Conservation (phyloP, 2,797 vertebrate genomes). For the Cercopithecus neglectus region DNA sequence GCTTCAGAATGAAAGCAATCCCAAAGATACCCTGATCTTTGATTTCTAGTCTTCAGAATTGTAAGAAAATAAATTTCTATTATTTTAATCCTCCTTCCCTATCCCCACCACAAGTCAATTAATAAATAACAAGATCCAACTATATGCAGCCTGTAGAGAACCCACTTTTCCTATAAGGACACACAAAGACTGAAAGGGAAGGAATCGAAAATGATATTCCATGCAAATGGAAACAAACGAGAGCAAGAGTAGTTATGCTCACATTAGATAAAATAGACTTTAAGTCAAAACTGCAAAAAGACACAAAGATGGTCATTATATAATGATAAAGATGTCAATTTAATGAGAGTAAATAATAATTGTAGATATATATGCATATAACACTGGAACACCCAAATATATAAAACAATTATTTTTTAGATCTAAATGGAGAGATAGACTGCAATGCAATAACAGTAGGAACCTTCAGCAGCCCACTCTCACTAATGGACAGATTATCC, state of each 20-base stretch:
- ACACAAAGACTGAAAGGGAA: neutral
- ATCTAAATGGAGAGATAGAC: neutral
- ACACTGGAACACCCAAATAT: neutral
- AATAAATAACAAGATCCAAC: neutral
- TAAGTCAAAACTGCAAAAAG: neutral
- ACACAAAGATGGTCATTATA: neutral
- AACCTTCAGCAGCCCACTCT: neutral
- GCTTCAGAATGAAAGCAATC: neutral
- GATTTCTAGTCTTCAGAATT: neutral
- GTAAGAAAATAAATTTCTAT: neutral
- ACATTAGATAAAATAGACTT: neutral
- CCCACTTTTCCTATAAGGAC: neutral
- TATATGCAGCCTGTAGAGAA: neutral
- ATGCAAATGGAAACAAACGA: neutral
- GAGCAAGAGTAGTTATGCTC: neutral
- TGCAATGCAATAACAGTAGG: neutral
- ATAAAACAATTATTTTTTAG: neutral
- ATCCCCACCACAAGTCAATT: too few species aligned
- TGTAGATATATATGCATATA: neutral
- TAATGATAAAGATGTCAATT: neutral
- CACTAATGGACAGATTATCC: neutral
- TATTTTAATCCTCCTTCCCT: neutral
- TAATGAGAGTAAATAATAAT: neutral
- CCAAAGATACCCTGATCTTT: neutral
- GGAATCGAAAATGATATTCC: neutral